Evolutionary conservation across 2,113 vertebrate genomes (phyloP).

Genomic region (Phyllopteryx taeniolatus): DNA sequence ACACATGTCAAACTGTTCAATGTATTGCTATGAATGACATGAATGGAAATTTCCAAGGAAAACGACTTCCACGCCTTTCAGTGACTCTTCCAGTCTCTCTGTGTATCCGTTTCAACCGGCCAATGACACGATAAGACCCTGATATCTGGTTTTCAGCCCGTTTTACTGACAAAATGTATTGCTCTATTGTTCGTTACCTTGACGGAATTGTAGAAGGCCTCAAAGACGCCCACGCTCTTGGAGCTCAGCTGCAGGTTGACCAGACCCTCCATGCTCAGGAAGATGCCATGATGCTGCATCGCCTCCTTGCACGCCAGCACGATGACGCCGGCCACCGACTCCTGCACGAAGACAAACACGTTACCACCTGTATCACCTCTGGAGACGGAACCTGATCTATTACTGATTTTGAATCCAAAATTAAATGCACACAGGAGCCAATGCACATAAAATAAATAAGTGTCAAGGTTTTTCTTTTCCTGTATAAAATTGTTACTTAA

Average conservation of each 20-base stretch:
- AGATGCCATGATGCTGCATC: constrained; percentile 90
- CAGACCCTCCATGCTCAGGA: constrained; percentile 87
- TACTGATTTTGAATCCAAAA: neutral
- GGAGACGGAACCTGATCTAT: neutral
- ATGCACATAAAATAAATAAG: too few species aligned
- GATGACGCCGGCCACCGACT: constrained; percentile 86
- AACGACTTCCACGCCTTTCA: too few species aligned
- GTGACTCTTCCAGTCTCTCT: too few species aligned
- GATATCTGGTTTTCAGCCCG: too few species aligned
- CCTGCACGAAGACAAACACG: constrained; percentile 65
- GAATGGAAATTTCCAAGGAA: too few species aligned
- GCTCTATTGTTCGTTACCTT: constrained; percentile 74
- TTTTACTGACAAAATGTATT: neutral
- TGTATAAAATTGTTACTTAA: neutral
- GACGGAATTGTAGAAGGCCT: constrained; percentile 97
- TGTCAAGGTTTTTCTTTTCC: too few species aligned
- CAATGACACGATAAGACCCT: too few species aligned
- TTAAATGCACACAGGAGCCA: neutral
- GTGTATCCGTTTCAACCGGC: too few species aligned
- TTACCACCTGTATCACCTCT: neutral
- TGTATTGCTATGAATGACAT: too few species aligned
- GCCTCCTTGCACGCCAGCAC: constrained; percentile 84
- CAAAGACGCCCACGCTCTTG: constrained; percentile 95
- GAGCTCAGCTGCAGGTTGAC: constrained; percentile 96
- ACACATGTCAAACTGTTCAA: too few species aligned